phyloP scores from a whole-genome alignment of 1,140 invertebrate genomes.

The Drosophila guanche region DNA sequence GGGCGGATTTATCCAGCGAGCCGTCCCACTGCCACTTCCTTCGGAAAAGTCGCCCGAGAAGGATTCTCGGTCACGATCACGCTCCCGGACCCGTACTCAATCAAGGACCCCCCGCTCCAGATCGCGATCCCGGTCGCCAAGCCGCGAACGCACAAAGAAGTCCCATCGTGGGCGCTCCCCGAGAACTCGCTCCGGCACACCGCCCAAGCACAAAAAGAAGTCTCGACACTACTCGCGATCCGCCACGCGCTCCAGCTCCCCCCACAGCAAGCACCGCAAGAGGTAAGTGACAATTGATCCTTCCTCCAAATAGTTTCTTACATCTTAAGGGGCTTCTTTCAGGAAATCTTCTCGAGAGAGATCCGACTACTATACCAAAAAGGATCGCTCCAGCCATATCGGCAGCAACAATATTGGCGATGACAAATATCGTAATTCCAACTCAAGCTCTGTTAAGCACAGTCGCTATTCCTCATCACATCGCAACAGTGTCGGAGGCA shows the following conservation, averaged over 20 bases:
- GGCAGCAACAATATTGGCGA: slow-evolving; percentile 55
- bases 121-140: slow-evolving; percentile 68
- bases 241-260: slow-evolving; percentile 75
- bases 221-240: slow-evolving; percentile 79
- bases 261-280: slow-evolving; percentile 80
- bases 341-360: slow-evolving; percentile 73
- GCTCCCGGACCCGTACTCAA: slow-evolving; percentile 83
- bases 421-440: slow-evolving; percentile 68
- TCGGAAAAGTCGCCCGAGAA: slow-evolving; percentile 74
- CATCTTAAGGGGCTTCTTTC: background rate
- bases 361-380: slow-evolving; percentile 73
- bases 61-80: slow-evolving; percentile 70
- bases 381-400: slow-evolving; percentile 61
- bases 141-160: slow-evolving; percentile 83
- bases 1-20: slow-evolving; percentile 86
- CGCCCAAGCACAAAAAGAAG: slow-evolving; percentile 79
- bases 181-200: slow-evolving; percentile 81
- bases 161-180: slow-evolving; percentile 82
- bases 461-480: slow-evolving; percentile 57
- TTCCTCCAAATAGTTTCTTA: background rate
- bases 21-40: slow-evolving; percentile 67
- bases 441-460: slow-evolving; percentile 70
- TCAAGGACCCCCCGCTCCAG: slow-evolving; percentile 75
- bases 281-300: slow-evolving; percentile 41
- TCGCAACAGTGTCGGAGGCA: slow-evolving; percentile 52